phyloP scores from a whole-genome alignment of 1,140 invertebrate species.

The Drosophila triauraria region DNA sequence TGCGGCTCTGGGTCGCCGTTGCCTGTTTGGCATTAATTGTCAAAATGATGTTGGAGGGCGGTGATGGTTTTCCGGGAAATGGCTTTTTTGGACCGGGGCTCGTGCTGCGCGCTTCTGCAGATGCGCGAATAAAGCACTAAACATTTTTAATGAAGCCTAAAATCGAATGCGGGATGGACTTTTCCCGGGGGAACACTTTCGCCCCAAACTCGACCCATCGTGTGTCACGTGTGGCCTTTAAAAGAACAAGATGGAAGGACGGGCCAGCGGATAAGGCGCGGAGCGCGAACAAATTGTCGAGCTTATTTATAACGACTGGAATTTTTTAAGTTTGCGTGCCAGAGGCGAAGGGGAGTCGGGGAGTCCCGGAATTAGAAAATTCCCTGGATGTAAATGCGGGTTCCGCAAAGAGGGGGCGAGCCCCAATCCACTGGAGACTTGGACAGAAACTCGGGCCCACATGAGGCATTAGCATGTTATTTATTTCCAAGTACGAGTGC shows the following conservation, averaged over 20 bases:
- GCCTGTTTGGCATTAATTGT: constrained; percentile 12
- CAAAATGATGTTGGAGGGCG: no score
- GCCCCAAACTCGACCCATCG: constrained; percentile 26
- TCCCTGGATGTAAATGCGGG: constrained; percentile 10
- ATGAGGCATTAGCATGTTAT: constrained; percentile 53
- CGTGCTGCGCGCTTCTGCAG: constrained; percentile 8
- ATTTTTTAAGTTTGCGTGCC: constrained; percentile 48
- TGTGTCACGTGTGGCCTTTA: constrained; percentile 69
- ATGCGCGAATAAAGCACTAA: constrained; percentile 62
- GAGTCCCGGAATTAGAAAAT: constrained; percentile 39
- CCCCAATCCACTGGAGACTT: constrained; percentile 30
- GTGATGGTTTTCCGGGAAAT: neutral
- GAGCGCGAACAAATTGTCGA: constrained; percentile 48
- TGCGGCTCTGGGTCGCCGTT: constrained; percentile 1
- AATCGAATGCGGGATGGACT: constrained; percentile 60
- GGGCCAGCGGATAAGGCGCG: no score
- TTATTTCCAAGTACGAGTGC: constrained; percentile 32
- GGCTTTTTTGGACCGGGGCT: neutral
- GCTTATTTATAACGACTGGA: constrained; percentile 64
- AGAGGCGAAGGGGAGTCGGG: neutral
- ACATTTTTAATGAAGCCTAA: constrained; percentile 76
- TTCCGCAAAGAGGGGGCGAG: neutral
- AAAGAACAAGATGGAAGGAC: constrained; percentile 15
- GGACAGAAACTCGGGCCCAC: constrained; percentile 31
- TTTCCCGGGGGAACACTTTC: constrained; percentile 29